These are phyloP conservation scores for Hypomesus transpacificus DNA, from an alignment of 2,113 vertebrate species.

Conservation along the genomic window DNA sequence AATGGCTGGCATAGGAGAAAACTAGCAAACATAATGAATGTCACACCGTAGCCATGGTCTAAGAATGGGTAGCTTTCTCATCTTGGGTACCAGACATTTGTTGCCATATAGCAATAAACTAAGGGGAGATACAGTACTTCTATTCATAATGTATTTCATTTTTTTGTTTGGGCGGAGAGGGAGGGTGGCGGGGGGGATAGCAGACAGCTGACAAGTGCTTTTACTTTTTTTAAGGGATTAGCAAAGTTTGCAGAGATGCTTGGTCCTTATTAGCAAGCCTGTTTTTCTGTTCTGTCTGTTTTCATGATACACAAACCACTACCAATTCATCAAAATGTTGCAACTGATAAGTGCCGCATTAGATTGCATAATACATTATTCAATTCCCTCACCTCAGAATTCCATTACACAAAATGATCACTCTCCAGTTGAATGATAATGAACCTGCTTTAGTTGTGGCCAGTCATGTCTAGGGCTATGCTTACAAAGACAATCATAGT, in stretches of 20 bases:
- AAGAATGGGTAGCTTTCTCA: conserved; percentile 37
- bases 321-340: not conserved
- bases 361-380: not conserved
- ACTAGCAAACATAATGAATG: conserved; percentile 57
- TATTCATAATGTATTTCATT: conserved; percentile 21
- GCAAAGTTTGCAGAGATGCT: conserved; percentile 1
- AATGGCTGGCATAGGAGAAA: conserved; percentile 56
- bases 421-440: conserved; percentile 43
- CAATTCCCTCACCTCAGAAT: conserved; percentile 20
- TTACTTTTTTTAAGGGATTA: conserved; percentile 12
- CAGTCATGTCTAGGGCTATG: conserved; percentile 32
- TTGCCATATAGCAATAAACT: conserved; percentile 24
- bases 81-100: conserved; percentile 44
- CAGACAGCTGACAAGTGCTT: not conserved
- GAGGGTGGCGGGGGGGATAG: not conserved
- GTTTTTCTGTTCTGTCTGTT: conserved; percentile 1
- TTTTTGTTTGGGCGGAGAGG: conserved; percentile 9
- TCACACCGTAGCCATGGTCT: conserved; percentile 13
- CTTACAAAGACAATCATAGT: conserved; percentile 51
- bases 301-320: not conserved
- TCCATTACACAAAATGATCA: conserved; percentile 37
- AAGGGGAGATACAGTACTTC: conserved; percentile 13
- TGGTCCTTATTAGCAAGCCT: conserved; percentile 2
- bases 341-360: not conserved
- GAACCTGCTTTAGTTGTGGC: conserved; percentile 33